These are phyloP conservation scores for Dascyllus trimaculatus DNA, from an alignment of 2,113 vertebrate genomes.

Conservation along the genomic window DNA sequence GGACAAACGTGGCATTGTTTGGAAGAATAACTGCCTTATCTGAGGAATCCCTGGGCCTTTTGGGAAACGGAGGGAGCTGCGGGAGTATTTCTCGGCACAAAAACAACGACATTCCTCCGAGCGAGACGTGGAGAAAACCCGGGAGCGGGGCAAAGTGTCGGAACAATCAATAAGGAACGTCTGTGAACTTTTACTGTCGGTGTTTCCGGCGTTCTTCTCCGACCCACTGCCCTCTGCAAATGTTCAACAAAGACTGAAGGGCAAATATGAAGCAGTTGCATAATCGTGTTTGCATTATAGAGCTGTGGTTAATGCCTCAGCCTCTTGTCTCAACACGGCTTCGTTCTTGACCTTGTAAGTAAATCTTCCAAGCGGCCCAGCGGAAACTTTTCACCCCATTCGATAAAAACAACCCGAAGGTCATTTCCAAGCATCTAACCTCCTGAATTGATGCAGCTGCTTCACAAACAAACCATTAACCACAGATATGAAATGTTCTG, in stretches of 20 bases:
- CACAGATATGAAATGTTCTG: too few species aligned
- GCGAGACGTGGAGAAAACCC: neutral
- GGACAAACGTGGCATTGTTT: slow-evolving; percentile 72
- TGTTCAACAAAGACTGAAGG: slow-evolving; percentile 8
- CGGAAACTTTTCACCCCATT: neutral
- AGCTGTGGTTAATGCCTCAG: slow-evolving; percentile 6
- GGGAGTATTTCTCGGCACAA: slow-evolving; percentile 18
- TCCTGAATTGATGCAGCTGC: neutral
- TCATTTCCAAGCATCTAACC: neutral
- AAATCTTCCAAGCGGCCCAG: slow-evolving; percentile 11
- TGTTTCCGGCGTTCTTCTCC: neutral
- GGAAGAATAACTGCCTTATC: slow-evolving; percentile 51
- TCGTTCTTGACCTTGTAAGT: slow-evolving; percentile 15
- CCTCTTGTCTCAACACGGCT: slow-evolving; percentile 17
- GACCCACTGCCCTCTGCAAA: slow-evolving; percentile 29
- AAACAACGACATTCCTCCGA: slow-evolving; percentile 51
- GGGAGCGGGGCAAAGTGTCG: neutral
- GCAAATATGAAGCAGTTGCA: slow-evolving; percentile 12
- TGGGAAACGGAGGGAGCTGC: slow-evolving; percentile 25
- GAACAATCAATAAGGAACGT: neutral
- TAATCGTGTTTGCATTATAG: slow-evolving; percentile 20
- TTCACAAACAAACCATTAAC: neutral
- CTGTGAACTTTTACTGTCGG: neutral
- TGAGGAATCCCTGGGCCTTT: slow-evolving; percentile 50
- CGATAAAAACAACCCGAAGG: neutral